phyloP scores from a whole-genome alignment of 2,888 invertebrate species.

The Chrysolina americana region DNA sequence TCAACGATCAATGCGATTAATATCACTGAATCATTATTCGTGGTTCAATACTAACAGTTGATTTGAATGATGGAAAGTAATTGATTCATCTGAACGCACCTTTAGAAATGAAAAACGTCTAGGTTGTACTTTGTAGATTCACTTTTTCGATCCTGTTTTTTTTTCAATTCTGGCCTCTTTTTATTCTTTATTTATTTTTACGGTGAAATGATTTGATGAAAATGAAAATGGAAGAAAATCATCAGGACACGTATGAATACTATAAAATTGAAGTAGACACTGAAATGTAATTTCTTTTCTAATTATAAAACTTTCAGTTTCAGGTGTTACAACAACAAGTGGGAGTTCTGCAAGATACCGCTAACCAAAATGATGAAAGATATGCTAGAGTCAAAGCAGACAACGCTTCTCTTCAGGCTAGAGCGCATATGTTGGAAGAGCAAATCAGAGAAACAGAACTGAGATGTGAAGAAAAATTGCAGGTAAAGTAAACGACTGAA shows the following conservation, averaged over 20 bases:
- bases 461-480: constrained; percentile 71
- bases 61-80: too few species aligned
- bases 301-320: constrained; percentile 74
- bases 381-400: constrained; percentile 93
- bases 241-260: too few species aligned
- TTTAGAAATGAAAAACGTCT: neutral
- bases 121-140: neutral
- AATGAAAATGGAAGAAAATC: neutral
- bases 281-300: neutral
- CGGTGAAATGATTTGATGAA: neutral
- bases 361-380: constrained; percentile 88
- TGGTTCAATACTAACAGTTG: too few species aligned
- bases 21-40: too few species aligned
- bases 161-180: neutral
- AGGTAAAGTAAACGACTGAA: constrained; percentile 61
- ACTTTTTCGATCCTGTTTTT: neutral
- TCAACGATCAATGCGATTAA: too few species aligned
- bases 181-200: constrained; percentile 3
- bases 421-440: constrained; percentile 94
- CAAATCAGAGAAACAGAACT: constrained; percentile 81
- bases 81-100: too few species aligned
- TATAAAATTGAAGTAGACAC: too few species aligned
- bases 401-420: constrained; percentile 91
- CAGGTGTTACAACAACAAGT: constrained; percentile 94
- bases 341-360: constrained; percentile 89